A percentile compares a stretch with the other conserved stretches of the same genome.
phyloP scores from a whole-genome alignment of 1,140 invertebrate genomes.

The Calephelis virginiensis region DNA sequence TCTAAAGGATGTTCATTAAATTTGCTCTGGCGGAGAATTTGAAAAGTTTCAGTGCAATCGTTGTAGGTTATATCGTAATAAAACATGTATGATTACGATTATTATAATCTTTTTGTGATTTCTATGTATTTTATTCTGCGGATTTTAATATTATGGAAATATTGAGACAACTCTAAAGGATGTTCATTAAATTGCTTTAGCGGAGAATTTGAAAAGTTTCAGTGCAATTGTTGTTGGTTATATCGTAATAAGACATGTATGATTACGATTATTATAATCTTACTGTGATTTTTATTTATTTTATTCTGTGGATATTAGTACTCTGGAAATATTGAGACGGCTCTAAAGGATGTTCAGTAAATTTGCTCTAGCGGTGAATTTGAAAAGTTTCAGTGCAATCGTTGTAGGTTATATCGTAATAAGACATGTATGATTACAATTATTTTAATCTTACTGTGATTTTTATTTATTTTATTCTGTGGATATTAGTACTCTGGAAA shows the following conservation, averaged over 20 bases:
- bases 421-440: neutral
- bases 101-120: too few relatives aligned
- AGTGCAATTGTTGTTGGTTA: neutral
- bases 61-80: neutral
- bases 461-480: too few relatives aligned
- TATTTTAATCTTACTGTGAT: too few relatives aligned
- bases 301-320: too few relatives aligned
- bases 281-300: too few relatives aligned
- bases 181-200: neutral
- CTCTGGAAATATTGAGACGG: too few relatives aligned
- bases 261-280: too few relatives aligned
- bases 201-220: neutral
- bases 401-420: neutral
- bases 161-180: neutral
- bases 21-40: neutral
- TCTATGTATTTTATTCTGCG: too few relatives aligned
- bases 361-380: neutral
- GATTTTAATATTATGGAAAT: too few relatives aligned
- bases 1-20: conserved; percentile 10
- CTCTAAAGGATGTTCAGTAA: conserved; percentile 8
- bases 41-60: neutral
- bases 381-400: neutral
- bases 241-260: neutral
- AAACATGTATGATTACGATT: neutral
- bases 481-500: conserved; percentile 14